Conservation (phyloP, 2,797 vertebrate genomes). For the Enteromius afrohamiltoni region DNA sequence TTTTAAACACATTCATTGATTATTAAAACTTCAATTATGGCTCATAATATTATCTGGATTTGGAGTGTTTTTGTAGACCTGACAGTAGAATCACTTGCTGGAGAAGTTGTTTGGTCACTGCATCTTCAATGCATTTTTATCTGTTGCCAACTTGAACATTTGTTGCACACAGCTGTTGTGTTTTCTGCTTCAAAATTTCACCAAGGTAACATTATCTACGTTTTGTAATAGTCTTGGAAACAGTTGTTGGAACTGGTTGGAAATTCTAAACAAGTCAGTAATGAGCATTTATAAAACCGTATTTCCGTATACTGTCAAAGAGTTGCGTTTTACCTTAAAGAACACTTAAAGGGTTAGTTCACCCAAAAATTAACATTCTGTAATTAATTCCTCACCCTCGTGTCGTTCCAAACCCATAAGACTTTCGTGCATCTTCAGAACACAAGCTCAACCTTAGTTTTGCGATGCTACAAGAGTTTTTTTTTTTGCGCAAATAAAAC, state of each 20-base stretch:
- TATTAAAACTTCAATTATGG: background rate
- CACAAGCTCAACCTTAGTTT: too few relatives aligned
- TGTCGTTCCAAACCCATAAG: too few relatives aligned
- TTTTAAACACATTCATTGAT: background rate
- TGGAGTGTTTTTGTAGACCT: background rate
- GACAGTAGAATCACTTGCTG: background rate
- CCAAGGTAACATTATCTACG: background rate
- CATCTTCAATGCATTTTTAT: background rate
- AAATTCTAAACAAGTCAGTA: background rate
- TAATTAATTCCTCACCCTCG: too few relatives aligned
- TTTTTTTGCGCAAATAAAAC: too few relatives aligned
- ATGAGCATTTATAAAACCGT: background rate
- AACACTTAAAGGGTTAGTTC: too few relatives aligned
- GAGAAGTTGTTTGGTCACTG: background rate
- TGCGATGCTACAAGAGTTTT: too few relatives aligned
- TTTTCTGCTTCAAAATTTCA: background rate
- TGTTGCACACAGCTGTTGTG: conserved; percentile 3
- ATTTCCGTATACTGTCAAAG: background rate
- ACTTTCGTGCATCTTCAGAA: too few relatives aligned
- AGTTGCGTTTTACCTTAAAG: too few relatives aligned
- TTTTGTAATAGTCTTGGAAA: background rate
- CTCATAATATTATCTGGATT: background rate
- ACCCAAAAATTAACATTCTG: too few relatives aligned
- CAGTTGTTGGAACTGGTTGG: background rate
- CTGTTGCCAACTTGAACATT: background rate